Conservation (phyloP, 2,797 vertebrate genomes). For the Hypotaenidia okinawae region DNA sequence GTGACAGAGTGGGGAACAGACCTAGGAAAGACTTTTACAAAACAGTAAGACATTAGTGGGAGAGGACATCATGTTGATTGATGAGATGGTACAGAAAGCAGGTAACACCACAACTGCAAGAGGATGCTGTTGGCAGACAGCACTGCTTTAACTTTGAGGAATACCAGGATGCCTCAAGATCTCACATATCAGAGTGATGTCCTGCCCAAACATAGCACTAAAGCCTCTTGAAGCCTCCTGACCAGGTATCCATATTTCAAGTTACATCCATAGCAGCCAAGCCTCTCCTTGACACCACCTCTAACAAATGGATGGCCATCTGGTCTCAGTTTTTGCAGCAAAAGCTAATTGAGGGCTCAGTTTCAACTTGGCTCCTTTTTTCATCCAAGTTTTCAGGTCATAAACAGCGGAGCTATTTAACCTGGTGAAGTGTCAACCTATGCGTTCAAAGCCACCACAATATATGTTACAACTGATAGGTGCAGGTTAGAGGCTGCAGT, state of each 20-base stretch:
- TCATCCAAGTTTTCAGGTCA: not conserved
- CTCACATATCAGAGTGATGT: not conserved
- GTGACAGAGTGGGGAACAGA: not conserved
- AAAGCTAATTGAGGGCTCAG: not conserved
- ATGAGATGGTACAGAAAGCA: not conserved
- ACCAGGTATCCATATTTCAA: not conserved
- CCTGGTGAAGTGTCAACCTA: not conserved
- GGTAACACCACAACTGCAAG: not conserved
- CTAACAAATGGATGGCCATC: not conserved
- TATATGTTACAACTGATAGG: conserved; percentile 13
- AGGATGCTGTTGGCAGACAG: not conserved
- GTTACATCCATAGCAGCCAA: not conserved
- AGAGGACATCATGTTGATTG: not conserved
- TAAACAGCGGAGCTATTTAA: not conserved
- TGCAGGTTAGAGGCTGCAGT: conserved; percentile 28
- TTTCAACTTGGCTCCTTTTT: not conserved
- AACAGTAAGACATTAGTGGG: not conserved
- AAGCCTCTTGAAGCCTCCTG: not conserved
- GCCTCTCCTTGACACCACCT: not conserved
- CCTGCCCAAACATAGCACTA: not conserved
- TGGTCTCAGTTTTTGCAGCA: not conserved
- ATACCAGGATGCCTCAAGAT: accelerated
- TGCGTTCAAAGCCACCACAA: not conserved
- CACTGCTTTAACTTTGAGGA: not conserved
- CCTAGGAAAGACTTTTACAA: not conserved